Base-by-base conservation (phyloP, 2,888 invertebrate genomes). In the Apamea sordens region DNA sequence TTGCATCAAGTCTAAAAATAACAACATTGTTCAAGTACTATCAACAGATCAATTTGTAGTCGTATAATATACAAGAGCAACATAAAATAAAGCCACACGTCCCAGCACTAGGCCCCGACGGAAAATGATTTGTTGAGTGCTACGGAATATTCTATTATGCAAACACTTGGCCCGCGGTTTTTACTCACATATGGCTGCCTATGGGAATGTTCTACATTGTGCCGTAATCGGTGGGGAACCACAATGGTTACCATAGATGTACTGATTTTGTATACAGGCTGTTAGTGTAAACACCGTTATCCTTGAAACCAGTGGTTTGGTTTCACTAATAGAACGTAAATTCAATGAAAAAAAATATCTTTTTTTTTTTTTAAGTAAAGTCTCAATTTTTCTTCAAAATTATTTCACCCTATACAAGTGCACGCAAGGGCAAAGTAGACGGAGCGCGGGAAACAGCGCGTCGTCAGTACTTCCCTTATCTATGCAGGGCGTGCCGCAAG, bases 81-180 rank as follows among this genome's bases (percentile, higher is more conserved):
- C 41, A 59, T 59, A 28, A 74, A 69, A 61, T 73, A 81, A 80
- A 72, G n/a, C 61, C 10, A 2, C 83, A 64, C 73, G 82, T 80
- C 83, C 82, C 88, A 79, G 24, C 89, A 77, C 89, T 86, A 89
- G 83, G 41, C 80, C 72, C 85, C 84, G 84, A 85, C 79, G 77
- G 81, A 87, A 90, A 91, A 92, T 92, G 92, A 92, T 92, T 92
- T 91, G 92, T 92, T 89, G 90, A 92, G 88, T 90, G 85, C 87
- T 77, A 79, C 83, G 82, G 89, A 86, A 86, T 87, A 89, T 91
- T 90, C 82, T 87, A 89, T 92, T 91, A 90, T 90, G 89, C 90
- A 89, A 90, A 90, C 86, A 88, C 89, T 89, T 86, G 87, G 88
- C 74, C 70, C 77, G 53, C 82, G 72, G 82, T 86, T 86, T 88